phyloP scores from a whole-genome alignment of 1,140 invertebrate species.

The Anoplophora glabripennis region DNA sequence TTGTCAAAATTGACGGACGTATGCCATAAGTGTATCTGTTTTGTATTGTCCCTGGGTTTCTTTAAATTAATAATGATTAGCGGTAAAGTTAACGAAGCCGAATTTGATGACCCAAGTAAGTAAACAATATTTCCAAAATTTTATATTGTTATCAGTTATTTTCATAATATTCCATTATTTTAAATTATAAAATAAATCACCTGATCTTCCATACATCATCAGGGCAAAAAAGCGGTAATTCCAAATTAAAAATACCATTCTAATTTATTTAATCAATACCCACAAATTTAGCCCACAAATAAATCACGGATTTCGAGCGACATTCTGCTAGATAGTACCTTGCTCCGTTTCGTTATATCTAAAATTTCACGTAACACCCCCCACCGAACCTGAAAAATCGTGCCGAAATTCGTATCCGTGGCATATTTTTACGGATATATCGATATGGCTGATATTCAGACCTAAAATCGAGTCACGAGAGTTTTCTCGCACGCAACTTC shows the following conservation, averaged over 20 bases:
- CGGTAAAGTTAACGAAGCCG: no score
- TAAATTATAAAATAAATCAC: no score
- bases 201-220: no score
- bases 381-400: conserved; percentile 1
- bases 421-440: conserved; percentile 5
- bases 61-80: no score
- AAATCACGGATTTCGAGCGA: not conserved
- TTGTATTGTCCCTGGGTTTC: no score
- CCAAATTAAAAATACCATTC: not conserved
- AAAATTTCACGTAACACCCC: not conserved
- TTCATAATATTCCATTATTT: no score
- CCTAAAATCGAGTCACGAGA: conserved; percentile 6
- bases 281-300: not conserved
- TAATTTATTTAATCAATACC: not conserved
- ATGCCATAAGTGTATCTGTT: no score
- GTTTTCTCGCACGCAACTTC: conserved; percentile 3
- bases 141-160: no score
- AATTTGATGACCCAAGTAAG: no score
- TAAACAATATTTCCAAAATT: no score
- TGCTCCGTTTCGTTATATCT: conserved; percentile 3
- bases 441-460: not conserved
- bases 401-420: not conserved
- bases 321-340: conserved; percentile 5
- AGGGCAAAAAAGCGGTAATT: not conserved
- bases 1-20: no score